Conservation (phyloP, 2,797 vertebrate genomes). For the Myiothlypis coronata region DNA sequence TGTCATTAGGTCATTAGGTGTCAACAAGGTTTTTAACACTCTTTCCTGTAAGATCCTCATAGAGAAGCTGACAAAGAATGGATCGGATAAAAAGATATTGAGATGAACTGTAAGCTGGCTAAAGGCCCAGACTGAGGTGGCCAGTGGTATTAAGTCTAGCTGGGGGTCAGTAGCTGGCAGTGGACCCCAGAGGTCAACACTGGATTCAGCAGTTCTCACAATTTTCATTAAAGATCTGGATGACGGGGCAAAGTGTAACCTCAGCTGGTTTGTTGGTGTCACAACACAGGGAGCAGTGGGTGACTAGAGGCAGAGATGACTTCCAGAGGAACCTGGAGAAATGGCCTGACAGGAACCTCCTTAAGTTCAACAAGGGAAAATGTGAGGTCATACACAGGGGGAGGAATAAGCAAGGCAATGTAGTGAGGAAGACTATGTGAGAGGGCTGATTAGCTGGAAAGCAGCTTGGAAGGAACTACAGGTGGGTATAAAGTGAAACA, state of each 20-base stretch:
- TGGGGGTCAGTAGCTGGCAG: not conserved
- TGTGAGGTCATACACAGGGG: not conserved
- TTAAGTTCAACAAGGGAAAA: not conserved
- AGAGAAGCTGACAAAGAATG: not conserved
- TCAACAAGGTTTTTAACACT: not conserved
- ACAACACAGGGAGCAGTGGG: not conserved
- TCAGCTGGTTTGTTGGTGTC: not conserved
- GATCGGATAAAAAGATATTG: not conserved
- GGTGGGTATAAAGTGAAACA: not conserved
- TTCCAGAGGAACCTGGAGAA: not conserved
- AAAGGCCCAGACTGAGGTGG: accelerated
- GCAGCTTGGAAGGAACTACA: not conserved
- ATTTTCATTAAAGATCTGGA: not conserved
- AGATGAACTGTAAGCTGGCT: not conserved
- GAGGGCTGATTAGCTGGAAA: not conserved
- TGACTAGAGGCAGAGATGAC: not conserved
- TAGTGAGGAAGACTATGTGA: accelerated
- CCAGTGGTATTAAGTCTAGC: not conserved
- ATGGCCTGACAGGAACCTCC: not conserved
- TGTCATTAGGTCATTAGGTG: no score
- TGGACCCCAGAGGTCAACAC: not conserved
- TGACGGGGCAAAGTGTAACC: not conserved
- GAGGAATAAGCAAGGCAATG: not conserved
- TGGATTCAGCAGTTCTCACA: not conserved
- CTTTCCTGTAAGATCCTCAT: not conserved